Conservation (phyloP, 2,113 vertebrate genomes). For the Lepus timidus region DNA sequence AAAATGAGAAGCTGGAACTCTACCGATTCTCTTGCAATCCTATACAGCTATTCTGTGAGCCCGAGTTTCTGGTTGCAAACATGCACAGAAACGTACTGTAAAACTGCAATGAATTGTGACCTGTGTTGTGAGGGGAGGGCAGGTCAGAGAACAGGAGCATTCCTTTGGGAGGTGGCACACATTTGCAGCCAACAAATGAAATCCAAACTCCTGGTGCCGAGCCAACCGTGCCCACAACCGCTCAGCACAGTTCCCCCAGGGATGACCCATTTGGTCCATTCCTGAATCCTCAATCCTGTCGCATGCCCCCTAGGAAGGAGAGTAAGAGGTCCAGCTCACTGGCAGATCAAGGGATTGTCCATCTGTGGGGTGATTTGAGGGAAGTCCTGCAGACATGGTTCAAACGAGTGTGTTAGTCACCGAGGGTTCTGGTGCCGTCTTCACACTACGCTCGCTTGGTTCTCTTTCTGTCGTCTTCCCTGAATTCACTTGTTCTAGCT, state of each 20-base stretch:
- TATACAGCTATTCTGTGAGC: not conserved
- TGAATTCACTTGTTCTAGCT: not conserved
- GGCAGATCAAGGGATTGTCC: not conserved
- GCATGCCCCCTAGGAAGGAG: not conserved
- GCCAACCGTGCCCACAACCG: not conserved
- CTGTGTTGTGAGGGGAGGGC: not conserved
- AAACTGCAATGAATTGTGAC: not conserved
- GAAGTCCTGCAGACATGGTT: not conserved
- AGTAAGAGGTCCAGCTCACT: not conserved
- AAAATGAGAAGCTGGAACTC: conserved; percentile 16
- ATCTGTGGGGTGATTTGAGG: not conserved
- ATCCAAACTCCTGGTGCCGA: not conserved
- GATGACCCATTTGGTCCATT: not conserved
- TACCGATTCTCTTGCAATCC: not conserved
- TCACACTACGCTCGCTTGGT: not conserved
- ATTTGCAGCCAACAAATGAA: conserved; percentile 43
- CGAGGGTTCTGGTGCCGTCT: not conserved
- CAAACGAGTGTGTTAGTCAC: not conserved
- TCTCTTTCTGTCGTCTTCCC: not conserved
- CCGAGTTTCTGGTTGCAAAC: not conserved
- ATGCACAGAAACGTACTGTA: conserved; percentile 2
- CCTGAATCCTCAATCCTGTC: not conserved
- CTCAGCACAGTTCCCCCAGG: not conserved
- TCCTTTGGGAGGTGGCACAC: not conserved
- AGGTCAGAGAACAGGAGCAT: not conserved